Percentiles rank a stretch among this genome's conserved stretches.
phyloP scores from a whole-genome alignment of 2,113 vertebrate genomes.

The Aix galericulata region DNA sequence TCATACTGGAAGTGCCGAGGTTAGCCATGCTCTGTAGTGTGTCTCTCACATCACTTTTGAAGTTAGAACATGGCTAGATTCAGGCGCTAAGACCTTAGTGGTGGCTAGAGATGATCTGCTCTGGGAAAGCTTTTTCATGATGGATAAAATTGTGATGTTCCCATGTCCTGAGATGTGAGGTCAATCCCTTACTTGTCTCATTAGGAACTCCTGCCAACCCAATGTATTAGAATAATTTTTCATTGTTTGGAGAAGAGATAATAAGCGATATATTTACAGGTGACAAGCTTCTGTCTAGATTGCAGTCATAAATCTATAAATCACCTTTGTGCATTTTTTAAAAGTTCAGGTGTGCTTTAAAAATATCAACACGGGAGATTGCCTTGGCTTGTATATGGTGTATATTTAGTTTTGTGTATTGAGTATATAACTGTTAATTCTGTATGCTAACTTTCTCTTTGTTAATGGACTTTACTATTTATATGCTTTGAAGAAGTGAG shows the following conservation, averaged over 20 bases:
- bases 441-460: not conserved
- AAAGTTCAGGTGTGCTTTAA: not conserved
- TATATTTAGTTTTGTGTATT: no score
- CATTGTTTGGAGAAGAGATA: not conserved
- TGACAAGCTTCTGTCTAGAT: not conserved
- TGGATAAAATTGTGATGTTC: not conserved
- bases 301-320: not conserved
- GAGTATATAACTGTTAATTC: not conserved
- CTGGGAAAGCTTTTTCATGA: not conserved
- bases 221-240: not conserved
- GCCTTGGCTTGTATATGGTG: not conserved
- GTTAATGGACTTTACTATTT: not conserved
- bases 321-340: not conserved
- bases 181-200: not conserved
- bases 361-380: not conserved
- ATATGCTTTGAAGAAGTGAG: not conserved
- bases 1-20: not conserved
- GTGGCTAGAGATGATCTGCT: not conserved
- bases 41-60: not conserved
- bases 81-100: not conserved
- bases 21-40: not conserved
- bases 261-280: not conserved
- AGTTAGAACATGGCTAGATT: not conserved
- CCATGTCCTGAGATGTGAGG: not conserved
- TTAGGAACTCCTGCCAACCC: not conserved